These are phyloP conservation scores for Eristalinus aeneus DNA, from an alignment of 2,888 invertebrate species.

Conservation along the genomic window DNA sequence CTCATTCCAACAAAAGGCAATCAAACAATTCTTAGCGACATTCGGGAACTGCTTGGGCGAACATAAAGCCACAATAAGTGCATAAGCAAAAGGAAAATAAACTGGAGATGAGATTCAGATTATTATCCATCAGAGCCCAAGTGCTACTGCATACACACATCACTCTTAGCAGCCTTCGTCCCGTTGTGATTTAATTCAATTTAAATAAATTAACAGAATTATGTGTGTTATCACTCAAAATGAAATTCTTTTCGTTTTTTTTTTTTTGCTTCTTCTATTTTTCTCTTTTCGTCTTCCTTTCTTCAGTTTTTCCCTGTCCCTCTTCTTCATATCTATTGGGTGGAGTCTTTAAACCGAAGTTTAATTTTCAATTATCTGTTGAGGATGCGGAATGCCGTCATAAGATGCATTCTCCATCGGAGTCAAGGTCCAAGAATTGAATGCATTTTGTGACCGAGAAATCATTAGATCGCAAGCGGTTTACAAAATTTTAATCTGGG, in stretches of 20 bases:
- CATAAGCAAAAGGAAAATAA: neutral
- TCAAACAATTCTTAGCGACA: neutral
- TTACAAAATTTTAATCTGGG: neutral
- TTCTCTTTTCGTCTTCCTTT: slow-evolving; percentile 2
- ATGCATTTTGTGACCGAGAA: neutral
- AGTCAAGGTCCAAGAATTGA: neutral
- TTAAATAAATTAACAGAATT: slow-evolving; percentile 65
- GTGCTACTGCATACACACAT: neutral
- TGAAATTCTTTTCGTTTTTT: slow-evolving; percentile 28
- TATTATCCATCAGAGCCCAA: slow-evolving; percentile 22
- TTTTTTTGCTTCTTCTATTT: neutral
- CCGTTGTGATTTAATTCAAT: slow-evolving; percentile 67
- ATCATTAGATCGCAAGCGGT: neutral
- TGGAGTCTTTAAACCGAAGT: slow-evolving; percentile 58
- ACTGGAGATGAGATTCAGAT: neutral
- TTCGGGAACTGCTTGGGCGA: neutral
- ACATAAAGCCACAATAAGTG: neutral
- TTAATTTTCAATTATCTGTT: neutral
- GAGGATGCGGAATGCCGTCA: slow-evolving; percentile 5
- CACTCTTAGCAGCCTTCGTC: slow-evolving; percentile 11
- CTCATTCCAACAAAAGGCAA: neutral
- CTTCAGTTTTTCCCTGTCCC: slow-evolving; percentile 3
- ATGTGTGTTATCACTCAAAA: slow-evolving; percentile 27
- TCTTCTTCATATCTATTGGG: slow-evolving; percentile 24
- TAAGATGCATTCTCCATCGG: slow-evolving; percentile 18